These are phyloP conservation scores for Arremon aurantiirostris DNA, from an alignment of 2,797 vertebrate genomes.

Conservation along the genomic window DNA sequence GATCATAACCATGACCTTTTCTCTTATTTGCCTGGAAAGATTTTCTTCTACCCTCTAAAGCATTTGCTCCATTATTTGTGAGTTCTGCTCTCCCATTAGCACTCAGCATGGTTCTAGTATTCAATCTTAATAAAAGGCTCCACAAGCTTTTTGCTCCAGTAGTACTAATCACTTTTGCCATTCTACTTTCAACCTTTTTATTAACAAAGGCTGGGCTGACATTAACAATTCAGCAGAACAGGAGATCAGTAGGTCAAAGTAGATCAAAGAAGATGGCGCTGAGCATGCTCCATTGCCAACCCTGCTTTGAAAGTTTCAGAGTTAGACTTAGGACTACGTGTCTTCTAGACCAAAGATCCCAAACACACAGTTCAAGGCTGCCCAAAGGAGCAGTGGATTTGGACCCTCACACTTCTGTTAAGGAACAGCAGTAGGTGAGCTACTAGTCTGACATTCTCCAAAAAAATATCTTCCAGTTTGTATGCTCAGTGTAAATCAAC, in stretches of 20 bases:
- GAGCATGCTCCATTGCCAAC: accelerated
- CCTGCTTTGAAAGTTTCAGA: neutral
- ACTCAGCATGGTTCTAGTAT: neutral
- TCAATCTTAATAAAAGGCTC: neutral
- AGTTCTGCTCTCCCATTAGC: neutral
- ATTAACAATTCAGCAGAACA: neutral
- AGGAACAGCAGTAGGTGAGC: neutral
- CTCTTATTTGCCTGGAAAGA: neutral
- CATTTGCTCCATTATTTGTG: neutral
- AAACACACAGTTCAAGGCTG: neutral
- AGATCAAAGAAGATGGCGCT: neutral
- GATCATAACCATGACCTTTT: neutral
- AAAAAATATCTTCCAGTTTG: neutral
- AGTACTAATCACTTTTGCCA: neutral
- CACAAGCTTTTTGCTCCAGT: neutral
- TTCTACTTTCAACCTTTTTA: neutral
- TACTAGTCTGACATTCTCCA: neutral
- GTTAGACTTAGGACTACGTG: neutral
- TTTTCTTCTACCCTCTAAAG: neutral
- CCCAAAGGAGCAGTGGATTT: neutral
- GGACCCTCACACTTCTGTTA: neutral
- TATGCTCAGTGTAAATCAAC: neutral
- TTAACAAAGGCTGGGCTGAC: neutral
- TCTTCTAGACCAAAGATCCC: accelerated
- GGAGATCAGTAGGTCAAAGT: neutral